These are phyloP conservation scores for Ellobius talpinus DNA, from an alignment of 2,113 vertebrate species.

Conservation along the genomic window DNA sequence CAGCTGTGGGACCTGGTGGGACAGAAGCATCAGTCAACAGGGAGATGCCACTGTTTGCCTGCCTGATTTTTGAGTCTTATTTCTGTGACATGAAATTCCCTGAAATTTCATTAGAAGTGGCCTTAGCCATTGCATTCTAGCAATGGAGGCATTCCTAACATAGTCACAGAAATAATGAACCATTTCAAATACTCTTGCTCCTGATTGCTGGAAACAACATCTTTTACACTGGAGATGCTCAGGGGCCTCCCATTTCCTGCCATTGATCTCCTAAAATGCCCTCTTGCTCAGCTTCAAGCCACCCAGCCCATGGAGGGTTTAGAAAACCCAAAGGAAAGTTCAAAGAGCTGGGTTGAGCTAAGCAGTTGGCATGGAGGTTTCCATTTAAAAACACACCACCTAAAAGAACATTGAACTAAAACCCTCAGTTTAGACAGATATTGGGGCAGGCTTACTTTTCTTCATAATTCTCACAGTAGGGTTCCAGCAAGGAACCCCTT, in stretches of 20 bases:
- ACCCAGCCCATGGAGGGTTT: not conserved
- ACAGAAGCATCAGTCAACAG: too few species aligned
- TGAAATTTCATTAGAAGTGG: conserved; percentile 67
- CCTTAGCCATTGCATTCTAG: conserved; percentile 68
- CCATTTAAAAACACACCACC: conserved; percentile 38
- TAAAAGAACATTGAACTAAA: conserved; percentile 40
- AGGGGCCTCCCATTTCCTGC: conserved; percentile 25
- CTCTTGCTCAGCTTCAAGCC: conserved; percentile 5
- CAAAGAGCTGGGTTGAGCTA: conserved; percentile 31
- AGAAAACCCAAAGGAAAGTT: conserved; percentile 26
- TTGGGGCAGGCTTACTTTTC: not conserved
- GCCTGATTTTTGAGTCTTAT: conserved; percentile 56
- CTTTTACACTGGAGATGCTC: conserved; percentile 35
- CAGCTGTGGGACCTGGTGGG: too few species aligned
- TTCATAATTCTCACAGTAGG: not conserved
- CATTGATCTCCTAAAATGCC: conserved; percentile 57
- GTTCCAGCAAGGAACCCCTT: not conserved
- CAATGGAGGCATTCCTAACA: conserved; percentile 55
- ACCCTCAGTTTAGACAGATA: not conserved
- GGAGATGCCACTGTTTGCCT: conserved; percentile 31
- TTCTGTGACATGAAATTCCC: conserved; percentile 61
- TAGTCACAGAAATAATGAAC: conserved; percentile 70
- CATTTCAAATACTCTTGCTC: conserved; percentile 58
- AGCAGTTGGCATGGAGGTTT: conserved; percentile 52
- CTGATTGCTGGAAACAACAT: conserved; percentile 36